Base-by-base conservation (phyloP, 2,888 invertebrate genomes). In the Amaurobius ferox region DNA sequence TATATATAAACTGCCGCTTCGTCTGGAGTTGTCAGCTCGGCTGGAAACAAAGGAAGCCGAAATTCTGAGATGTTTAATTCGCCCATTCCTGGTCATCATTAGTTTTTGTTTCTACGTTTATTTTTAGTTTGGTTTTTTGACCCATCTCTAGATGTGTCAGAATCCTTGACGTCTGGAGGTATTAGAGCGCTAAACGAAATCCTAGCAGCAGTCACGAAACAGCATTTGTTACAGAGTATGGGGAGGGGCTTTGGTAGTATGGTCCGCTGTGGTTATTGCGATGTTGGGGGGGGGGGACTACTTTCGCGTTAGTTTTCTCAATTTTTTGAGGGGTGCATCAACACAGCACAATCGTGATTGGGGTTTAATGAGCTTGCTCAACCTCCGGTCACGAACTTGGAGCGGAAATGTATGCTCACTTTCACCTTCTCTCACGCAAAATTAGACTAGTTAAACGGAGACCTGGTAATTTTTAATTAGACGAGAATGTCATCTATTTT, bases 61-160 rank as follows among this genome's bases (percentile, higher is more conserved):
- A 23, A 9, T 39, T 62, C 61, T n/a, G 29, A 28, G 68, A 30
- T 32, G 48, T 76, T 40, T 77, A 68, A 61, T 39, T 39, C 40
- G 55, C 29, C 35, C 64, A 55, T 68, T n/a, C 61, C 44, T 23
- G 23, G 48, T 55, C 66, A 19, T 40, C 70, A 44, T 39, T 40
- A 32, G 61, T 66, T 66, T 66, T 66, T 61, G 32, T 77, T 32
- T 19, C 40, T 44, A 28, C 62, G 23, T 6, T 11, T 16, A 28
- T 44, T 11, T 79, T 62, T 71, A 11, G 16, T 77, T 44, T 55
- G 39, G 26, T 44, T 19, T 11, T 35, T 61, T 6, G 13, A 26
- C 32, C 39, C 73, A 73, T 73, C 39, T 67, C 6, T 19, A 19
- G 39, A 35, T 28, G 48, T 73, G 79, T 79, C 79, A 79, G 72